These are phyloP conservation scores for Toxonevra muliebris DNA, from an alignment of 2,888 invertebrate species.

Conservation along the genomic window DNA sequence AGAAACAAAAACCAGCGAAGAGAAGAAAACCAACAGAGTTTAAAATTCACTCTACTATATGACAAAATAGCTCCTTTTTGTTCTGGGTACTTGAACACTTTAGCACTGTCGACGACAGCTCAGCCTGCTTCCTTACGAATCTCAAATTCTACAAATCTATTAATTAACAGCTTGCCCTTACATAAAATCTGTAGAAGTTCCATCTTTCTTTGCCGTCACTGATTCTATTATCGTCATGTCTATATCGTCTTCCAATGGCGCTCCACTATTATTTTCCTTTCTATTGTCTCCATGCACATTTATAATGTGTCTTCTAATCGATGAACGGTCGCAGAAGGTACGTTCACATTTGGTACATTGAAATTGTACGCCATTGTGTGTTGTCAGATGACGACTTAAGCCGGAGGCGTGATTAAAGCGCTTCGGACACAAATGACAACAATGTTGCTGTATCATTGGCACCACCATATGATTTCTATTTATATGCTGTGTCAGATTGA, in stretches of 20 bases:
- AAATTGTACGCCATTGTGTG: constrained; percentile 73
- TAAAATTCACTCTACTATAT: no score
- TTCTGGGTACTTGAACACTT: no score
- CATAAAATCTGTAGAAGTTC: constrained; percentile 5
- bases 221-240: no score
- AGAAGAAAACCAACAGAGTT: no score
- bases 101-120: no score
- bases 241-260: neutral
- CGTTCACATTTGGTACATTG: constrained; percentile 74
- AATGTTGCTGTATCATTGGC: constrained; percentile 71
- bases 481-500: constrained; percentile 73
- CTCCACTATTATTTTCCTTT: neutral
- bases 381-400: constrained; percentile 73
- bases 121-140: no score
- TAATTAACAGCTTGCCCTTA: no score
- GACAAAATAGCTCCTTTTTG: no score
- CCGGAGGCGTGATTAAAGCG: constrained; percentile 69
- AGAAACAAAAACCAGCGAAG: no score
- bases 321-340: constrained; percentile 77
- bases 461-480: constrained; percentile 69
- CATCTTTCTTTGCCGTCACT: neutral
- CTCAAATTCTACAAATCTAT: no score
- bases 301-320: constrained; percentile 72
- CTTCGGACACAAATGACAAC: constrained; percentile 74
- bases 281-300: constrained; percentile 50